phyloP scores from a whole-genome alignment of 2,888 invertebrate species.

The Euplexia lucipara region DNA sequence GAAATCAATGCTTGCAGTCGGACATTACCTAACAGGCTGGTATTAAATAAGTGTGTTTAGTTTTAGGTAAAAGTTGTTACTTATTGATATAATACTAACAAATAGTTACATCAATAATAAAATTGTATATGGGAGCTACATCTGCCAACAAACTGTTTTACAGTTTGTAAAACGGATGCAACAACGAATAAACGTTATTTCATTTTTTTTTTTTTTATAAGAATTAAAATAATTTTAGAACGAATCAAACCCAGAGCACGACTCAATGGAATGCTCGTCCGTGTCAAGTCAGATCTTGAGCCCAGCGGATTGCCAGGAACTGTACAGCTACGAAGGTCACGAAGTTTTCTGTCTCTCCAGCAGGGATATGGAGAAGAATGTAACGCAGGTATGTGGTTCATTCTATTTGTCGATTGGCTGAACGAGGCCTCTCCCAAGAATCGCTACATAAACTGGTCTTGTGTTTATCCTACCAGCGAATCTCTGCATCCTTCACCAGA shows the following conservation, averaged over 20 bases:
- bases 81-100: no score
- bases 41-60: no score
- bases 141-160: no score
- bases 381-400: slow-evolving; percentile 46
- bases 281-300: slow-evolving; percentile 49
- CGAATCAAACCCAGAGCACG: slow-evolving; percentile 32
- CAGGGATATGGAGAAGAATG: slow-evolving; percentile 44
- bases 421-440: background rate
- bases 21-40: no score
- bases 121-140: no score
- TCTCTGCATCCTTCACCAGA: background rate
- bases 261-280: slow-evolving; percentile 33
- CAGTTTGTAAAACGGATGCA: no score
- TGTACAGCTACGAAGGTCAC: slow-evolving; percentile 56
- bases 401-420: background rate
- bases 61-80: no score
- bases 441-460: background rate
- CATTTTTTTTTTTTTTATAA: no score
- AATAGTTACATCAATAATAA: no score
- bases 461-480: background rate
- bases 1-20: no score
- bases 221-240: slow-evolving; percentile 49
- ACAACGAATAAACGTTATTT: no score
- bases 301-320: slow-evolving; percentile 39
- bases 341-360: slow-evolving; percentile 55